phyloP scores from a whole-genome alignment of 2,888 invertebrate genomes.

The Byasa hedistus region DNA sequence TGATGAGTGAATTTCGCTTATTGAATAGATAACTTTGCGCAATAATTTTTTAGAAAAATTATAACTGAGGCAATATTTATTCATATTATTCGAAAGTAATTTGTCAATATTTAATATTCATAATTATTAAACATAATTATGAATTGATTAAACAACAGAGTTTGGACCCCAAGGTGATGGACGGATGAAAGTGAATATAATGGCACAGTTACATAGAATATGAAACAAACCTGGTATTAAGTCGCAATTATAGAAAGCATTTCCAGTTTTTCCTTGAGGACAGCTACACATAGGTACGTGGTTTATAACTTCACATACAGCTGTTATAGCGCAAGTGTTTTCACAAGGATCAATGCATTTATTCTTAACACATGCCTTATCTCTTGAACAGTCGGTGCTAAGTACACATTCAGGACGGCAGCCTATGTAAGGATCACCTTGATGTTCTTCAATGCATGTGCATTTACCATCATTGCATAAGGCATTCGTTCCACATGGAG shows the following conservation, averaged over 20 bases:
- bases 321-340: conserved; percentile 84
- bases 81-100: too few relatives aligned
- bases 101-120: background rate
- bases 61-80: too few relatives aligned
- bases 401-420: conserved; percentile 86
- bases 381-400: conserved; percentile 82
- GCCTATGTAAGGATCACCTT: conserved; percentile 84
- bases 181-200: background rate
- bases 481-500: conserved; percentile 83
- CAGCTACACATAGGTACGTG: conserved; percentile 87
- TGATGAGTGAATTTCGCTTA: too few relatives aligned
- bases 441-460: conserved; percentile 81
- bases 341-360: conserved; percentile 86
- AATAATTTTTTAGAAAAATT: background rate
- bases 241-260: conserved; percentile 83
- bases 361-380: conserved; percentile 83
- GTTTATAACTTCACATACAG: conserved; percentile 85
- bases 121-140: too few relatives aligned
- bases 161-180: background rate
- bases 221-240: conserved; percentile 63
- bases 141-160: background rate
- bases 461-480: conserved; percentile 80
- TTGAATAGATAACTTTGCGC: too few relatives aligned
- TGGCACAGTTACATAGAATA: background rate
- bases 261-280: conserved; percentile 83